A percentile compares a stretch with the other conserved stretches of the same genome.
Evolutionary conservation across 2,113 vertebrate genomes (phyloP).

Genomic region (Felis chaus): DNA sequence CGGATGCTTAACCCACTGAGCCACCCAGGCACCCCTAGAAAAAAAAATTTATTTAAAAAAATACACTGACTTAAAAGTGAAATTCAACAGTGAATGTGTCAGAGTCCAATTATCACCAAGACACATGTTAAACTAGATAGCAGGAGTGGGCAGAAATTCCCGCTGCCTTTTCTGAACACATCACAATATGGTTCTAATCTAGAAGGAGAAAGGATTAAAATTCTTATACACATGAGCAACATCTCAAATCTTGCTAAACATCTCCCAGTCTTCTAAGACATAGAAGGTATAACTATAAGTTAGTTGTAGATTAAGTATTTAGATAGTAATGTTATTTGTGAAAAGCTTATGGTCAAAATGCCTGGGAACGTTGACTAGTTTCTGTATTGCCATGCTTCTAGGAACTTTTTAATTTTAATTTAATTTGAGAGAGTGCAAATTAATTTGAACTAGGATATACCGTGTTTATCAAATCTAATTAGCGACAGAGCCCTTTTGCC

Average conservation of each 20-base stretch:
- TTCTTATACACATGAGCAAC: not conserved
- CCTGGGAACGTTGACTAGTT: not conserved
- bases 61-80: not conserved
- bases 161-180: not conserved
- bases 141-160: not conserved
- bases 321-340: not conserved
- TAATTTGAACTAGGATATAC: too few relatives aligned
- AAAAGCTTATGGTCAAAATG: not conserved
- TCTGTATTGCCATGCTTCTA: not conserved
- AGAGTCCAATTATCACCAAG: not conserved
- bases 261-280: not conserved
- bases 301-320: not conserved
- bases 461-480: not conserved
- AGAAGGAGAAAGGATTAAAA: not conserved
- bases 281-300: not conserved
- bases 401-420: not conserved
- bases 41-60: not conserved
- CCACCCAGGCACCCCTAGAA: too few relatives aligned
- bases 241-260: not conserved
- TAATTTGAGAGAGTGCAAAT: too few relatives aligned
- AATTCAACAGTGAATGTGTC: not conserved
- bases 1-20: too few relatives aligned
- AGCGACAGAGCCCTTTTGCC: not conserved
- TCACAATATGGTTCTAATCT: not conserved
- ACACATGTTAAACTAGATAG: not conserved